Evolutionary conservation across 2,113 vertebrate genomes (phyloP).

Genomic region (Tyto alba): DNA sequence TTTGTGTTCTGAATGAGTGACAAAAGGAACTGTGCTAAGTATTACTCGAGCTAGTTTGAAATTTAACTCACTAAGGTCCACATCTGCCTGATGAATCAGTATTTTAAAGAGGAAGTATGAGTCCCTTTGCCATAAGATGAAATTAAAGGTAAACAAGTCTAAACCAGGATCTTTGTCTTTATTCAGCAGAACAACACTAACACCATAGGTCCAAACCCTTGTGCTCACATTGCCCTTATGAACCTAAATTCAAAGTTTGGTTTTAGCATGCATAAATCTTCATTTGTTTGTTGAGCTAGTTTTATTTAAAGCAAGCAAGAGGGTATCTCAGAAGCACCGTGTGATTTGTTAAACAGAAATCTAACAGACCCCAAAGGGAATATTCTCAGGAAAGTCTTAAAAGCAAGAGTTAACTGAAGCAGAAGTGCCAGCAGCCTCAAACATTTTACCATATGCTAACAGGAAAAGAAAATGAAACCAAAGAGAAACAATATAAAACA

Average conservation of each 20-base stretch:
- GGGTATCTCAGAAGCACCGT: not conserved
- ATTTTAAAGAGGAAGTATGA: not conserved
- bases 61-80: not conserved
- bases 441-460: not conserved
- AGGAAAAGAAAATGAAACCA: not conserved
- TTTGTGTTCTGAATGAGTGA: not conserved
- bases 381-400: not conserved
- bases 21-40: not conserved
- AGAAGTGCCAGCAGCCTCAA: not conserved
- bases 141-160: not conserved
- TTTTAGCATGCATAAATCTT: not conserved
- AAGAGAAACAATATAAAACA: not conserved
- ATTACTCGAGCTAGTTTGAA: not conserved
- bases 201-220: not conserved
- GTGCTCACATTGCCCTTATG: not conserved
- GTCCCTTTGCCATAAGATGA: not conserved
- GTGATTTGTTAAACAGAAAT: not conserved
- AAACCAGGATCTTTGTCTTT: not conserved
- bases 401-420: not conserved
- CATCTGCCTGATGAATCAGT: rapidly evolving
- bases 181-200: not conserved
- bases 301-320: not conserved
- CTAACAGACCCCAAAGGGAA: not conserved
- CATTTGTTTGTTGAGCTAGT: not conserved
- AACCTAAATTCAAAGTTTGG: not conserved